phyloP scores from a whole-genome alignment of 2,888 invertebrate species.

The Dynastes tityus region DNA sequence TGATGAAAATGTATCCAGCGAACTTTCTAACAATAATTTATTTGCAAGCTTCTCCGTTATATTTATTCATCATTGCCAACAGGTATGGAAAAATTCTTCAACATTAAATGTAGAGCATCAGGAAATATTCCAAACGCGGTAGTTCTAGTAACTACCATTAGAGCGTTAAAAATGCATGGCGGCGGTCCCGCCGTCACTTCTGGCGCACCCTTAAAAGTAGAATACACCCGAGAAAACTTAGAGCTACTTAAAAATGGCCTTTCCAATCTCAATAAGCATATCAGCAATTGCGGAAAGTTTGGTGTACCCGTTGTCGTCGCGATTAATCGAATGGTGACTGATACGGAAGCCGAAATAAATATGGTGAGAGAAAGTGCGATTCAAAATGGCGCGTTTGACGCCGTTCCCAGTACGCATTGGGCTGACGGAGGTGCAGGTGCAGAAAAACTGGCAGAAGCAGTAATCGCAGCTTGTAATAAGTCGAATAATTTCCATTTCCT shows the following conservation, averaged over 20 bases:
- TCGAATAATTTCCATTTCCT: conserved; percentile 79
- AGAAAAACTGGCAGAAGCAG: conserved; percentile 86
- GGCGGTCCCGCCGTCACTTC: conserved; percentile 93
- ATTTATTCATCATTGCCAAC: too few species aligned
- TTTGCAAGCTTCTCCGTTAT: background rate
- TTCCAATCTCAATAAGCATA: conserved; percentile 93
- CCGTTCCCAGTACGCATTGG: conserved; percentile 93
- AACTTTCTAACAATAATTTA: background rate
- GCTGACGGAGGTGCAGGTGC: conserved; percentile 92
- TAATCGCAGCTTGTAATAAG: conserved; percentile 83
- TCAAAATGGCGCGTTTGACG: conserved; percentile 88
- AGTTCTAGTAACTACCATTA: conserved; percentile 92
- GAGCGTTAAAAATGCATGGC: conserved; percentile 99
- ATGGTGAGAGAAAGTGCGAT: conserved; percentile 82
- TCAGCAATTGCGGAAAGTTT: conserved; percentile 90
- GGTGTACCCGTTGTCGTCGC: conserved; percentile 96
- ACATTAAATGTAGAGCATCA: conserved; percentile 95
- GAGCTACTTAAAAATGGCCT: conserved; percentile 89
- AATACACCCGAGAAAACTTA: conserved; percentile 91
- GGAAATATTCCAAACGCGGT: conserved; percentile 89
- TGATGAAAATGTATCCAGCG: too few species aligned
- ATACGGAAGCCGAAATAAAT: conserved; percentile 87
- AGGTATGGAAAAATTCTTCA: conserved; percentile 98
- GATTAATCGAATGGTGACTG: conserved; percentile 90
- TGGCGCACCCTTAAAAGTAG: conserved; percentile 87